A percentile compares a stretch with the other conserved stretches of the same genome.
Conservation (phyloP, 2,888 invertebrate genomes). For the Gymnocheta viridis region DNA sequence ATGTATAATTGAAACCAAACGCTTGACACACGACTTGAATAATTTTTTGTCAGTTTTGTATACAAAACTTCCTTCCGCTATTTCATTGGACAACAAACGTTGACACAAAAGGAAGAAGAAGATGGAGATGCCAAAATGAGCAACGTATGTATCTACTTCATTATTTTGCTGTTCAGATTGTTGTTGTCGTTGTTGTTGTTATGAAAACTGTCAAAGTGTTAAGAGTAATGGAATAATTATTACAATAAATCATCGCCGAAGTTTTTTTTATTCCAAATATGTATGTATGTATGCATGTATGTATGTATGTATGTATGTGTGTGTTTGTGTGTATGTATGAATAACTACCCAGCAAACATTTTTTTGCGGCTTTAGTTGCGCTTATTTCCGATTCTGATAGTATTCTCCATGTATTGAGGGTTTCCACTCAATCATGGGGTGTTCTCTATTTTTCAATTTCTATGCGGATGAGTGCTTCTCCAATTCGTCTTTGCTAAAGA, state of each 20-base stretch:
- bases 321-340: not conserved
- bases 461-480: too few species aligned
- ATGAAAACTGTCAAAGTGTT: conserved; percentile 43
- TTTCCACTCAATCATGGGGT: too few species aligned
- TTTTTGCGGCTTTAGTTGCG: too few species aligned
- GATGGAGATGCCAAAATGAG: not conserved
- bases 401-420: too few species aligned
- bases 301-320: not conserved
- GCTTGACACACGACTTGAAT: conserved; percentile 80
- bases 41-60: conserved; percentile 66
- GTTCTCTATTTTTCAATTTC: too few species aligned
- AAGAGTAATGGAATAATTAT: conserved; percentile 59
- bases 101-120: conserved; percentile 20
- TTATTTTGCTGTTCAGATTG: too few species aligned
- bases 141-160: conserved; percentile 27
- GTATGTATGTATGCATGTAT: not conserved
- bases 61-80: conserved; percentile 59
- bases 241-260: conserved; percentile 56
- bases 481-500: too few species aligned
- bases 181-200: too few species aligned
- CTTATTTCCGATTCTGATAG: too few species aligned
- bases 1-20: conserved; percentile 79
- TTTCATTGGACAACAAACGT: conserved; percentile 40
- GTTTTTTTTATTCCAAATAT: not conserved
- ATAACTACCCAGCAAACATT: too few species aligned